Evolutionary conservation across 2,797 vertebrate genomes (phyloP), one percentile per base, ranked within the genome.

Genomic region (Microctenopoma stevenorrisi): DNA sequence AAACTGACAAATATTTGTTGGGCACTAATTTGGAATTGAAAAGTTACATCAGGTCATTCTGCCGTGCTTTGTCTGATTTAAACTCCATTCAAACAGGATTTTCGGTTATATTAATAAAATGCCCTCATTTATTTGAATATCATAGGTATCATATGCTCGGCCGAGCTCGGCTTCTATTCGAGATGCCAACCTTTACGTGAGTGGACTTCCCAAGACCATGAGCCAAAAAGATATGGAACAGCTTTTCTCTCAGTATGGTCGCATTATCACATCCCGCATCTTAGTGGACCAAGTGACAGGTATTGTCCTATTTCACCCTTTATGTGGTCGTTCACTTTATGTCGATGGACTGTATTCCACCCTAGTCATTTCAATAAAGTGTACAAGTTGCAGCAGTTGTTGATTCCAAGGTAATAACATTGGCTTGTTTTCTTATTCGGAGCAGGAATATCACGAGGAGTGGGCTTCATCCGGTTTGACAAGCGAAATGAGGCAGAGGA

Each of bases 181-280:
- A 7, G 97, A 98, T 6, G 97, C 97, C 65, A 98, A 98, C 91
- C 95, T 98, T 72, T 98, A 98, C 0, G 97, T 98, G 78, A 98
- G 97, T 0, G 97, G 97, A 26, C 95, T 98, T 25, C 97, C 97
- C 28, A 97, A 96, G 90, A 96, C 96, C 80, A 97, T 98, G 97
- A 96, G 95, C 84, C 97, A 98, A 94, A 97, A 97, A 77, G 97
- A 98, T 83, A 97, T 98, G 97, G 97, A 98, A 61, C 97, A 98
- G 90, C 94, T 98, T 40, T 98, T 98, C 90, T 97, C 96, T 7
- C 97, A 98, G 73, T 98, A 98, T 0, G 97, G 97, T 30, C 95
- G 97, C 22, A 98, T 98, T 86, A 98, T 98, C 93, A 98, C 97
- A 5, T 97, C 97, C 16, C 96, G 97, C n/a, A 97, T 98, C 82